These are phyloP conservation scores for Pseudomyrmex flavicornis DNA, from an alignment of 1,140 invertebrate species.

Conservation along the genomic window DNA sequence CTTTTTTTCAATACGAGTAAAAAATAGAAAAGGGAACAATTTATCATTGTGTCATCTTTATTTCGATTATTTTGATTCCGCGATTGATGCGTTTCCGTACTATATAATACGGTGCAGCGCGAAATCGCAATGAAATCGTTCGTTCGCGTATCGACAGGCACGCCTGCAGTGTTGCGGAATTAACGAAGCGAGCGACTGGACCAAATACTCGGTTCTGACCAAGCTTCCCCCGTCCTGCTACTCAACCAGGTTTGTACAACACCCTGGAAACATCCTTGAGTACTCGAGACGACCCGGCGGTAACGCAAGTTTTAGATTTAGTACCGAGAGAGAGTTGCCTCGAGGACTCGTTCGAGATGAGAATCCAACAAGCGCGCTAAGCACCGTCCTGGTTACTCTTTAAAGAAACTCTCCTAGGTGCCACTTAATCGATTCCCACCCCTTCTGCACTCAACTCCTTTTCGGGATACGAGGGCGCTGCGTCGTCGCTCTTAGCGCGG, in stretches of 20 bases:
- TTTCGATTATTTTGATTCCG: slow-evolving; percentile 7
- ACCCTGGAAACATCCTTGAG: slow-evolving; percentile 59
- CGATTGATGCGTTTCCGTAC: background rate
- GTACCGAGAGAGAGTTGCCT: slow-evolving; percentile 58
- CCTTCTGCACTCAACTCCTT: slow-evolving; percentile 25
- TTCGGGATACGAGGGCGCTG: slow-evolving; percentile 48
- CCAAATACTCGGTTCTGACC: slow-evolving; percentile 18
- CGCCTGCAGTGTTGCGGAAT: slow-evolving; percentile 62
- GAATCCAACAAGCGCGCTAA: slow-evolving; percentile 69
- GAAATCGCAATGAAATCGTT: slow-evolving; percentile 49
- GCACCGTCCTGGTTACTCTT: slow-evolving; percentile 63
- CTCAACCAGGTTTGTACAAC: slow-evolving; percentile 49
- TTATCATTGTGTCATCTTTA: too few species aligned
- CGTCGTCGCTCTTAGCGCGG: slow-evolving; percentile 13
- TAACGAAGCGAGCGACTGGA: slow-evolving; percentile 42
- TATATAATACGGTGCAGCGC: background rate
- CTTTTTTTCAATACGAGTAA: background rate
- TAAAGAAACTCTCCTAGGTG: slow-evolving; percentile 70
- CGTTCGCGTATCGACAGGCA: slow-evolving; percentile 62
- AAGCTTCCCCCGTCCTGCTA: slow-evolving; percentile 34
- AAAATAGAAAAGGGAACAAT: too few species aligned
- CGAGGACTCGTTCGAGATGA: slow-evolving; percentile 65
- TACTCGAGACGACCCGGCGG: slow-evolving; percentile 46
- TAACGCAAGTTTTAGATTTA: slow-evolving; percentile 69
- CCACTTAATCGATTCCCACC: slow-evolving; percentile 70